Percentiles rank a stretch among this genome's conserved stretches.
Evolutionary conservation across 2,888 invertebrate species (phyloP).

Genomic region (Liodrosophila aerea): DNA sequence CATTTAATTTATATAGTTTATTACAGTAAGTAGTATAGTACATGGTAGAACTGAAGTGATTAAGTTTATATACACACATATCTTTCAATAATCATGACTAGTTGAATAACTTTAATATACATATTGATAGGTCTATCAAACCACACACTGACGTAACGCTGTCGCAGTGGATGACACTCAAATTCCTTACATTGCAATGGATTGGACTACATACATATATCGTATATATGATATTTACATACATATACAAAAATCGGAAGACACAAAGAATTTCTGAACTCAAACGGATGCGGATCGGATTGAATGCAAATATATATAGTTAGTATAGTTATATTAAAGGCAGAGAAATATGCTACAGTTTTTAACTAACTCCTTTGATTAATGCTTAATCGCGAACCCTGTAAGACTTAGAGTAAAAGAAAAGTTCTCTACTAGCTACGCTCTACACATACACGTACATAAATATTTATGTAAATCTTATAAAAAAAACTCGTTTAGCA

Average conservation of each 20-base stretch:
- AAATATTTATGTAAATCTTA: slow-evolving; percentile 48
- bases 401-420: slow-evolving; percentile 7
- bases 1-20: slow-evolving; percentile 41
- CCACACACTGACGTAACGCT: slow-evolving; percentile 18
- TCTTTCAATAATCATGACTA: slow-evolving; percentile 28
- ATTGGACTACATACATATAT: slow-evolving; percentile 21
- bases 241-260: slow-evolving; percentile 48
- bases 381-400: slow-evolving; percentile 26
- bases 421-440: slow-evolving; percentile 9
- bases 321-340: neutral
- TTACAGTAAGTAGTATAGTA: slow-evolving; percentile 37
- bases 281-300: slow-evolving; percentile 21
- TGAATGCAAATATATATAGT: neutral
- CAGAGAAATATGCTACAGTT: neutral
- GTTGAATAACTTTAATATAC: slow-evolving; percentile 29
- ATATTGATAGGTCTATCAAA: slow-evolving; percentile 33
- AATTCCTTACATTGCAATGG: slow-evolving; percentile 73
- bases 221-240: slow-evolving; percentile 12
- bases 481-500: slow-evolving; percentile 34
- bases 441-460: slow-evolving; percentile 26
- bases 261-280: slow-evolving; percentile 50
- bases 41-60: slow-evolving; percentile 33
- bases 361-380: slow-evolving; percentile 25
- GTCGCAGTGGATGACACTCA: slow-evolving; percentile 49
- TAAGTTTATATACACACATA: slow-evolving; percentile 56